phyloP scores from a whole-genome alignment of 2,888 invertebrate genomes.

The Allacma fusca region DNA sequence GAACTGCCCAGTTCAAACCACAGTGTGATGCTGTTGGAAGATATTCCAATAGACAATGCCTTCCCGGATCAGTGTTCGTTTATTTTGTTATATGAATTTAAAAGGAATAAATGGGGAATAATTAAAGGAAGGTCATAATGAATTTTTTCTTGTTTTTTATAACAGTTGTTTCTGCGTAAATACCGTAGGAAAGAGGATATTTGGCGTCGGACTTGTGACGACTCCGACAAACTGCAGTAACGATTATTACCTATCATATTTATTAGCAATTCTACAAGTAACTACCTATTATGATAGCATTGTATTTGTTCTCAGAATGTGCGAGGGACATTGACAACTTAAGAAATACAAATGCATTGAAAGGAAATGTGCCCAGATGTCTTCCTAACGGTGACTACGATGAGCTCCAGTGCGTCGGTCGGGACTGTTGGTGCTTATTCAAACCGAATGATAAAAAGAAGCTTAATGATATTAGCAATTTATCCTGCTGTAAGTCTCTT shows the following conservation, averaged over 20 bases:
- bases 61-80: slow-evolving; percentile 72
- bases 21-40: slow-evolving; percentile 72
- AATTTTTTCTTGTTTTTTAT: too few species aligned
- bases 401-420: slow-evolving; percentile 71
- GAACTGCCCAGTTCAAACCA: slow-evolving; percentile 69
- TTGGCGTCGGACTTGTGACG: slow-evolving; percentile 69
- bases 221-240: slow-evolving; percentile 71
- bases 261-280: too few species aligned
- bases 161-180: slow-evolving; percentile 65
- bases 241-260: slow-evolving; percentile 34
- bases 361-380: slow-evolving; percentile 68
- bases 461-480: slow-evolving; percentile 45
- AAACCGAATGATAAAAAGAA: slow-evolving; percentile 42
- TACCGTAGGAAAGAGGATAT: slow-evolving; percentile 71
- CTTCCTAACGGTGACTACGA: slow-evolving; percentile 74
- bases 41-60: slow-evolving; percentile 70
- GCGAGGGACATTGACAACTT: slow-evolving; percentile 54
- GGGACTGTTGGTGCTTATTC: slow-evolving; percentile 68
- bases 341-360: slow-evolving; percentile 47
- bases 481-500: slow-evolving; percentile 55
- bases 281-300: too few species aligned
- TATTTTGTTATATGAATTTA: not conserved
- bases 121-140: too few species aligned
- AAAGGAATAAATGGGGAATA: too few species aligned
- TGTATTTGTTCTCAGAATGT: slow-evolving; percentile 54